Evolutionary conservation across 2,113 vertebrate genomes (phyloP), one percentile per base, ranked within the genome.

Genomic region (Cyanoramphus novaezelandiae): DNA sequence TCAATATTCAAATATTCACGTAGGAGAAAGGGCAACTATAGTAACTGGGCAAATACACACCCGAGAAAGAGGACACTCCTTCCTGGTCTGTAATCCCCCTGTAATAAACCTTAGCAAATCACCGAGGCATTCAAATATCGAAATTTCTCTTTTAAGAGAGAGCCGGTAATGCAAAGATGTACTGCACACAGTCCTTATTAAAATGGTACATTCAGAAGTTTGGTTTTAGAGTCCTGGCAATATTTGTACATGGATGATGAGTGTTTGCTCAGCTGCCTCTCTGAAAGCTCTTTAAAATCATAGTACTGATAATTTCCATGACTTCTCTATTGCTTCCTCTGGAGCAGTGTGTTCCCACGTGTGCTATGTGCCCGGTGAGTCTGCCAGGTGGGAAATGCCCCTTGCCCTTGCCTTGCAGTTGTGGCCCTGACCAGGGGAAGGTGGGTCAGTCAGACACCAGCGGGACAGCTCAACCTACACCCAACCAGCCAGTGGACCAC

Each of bases 1-100:
- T 74, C 64, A 77, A 91, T 92, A 95, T 78, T 75, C 95, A 93
- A 89, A 95, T 86, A 91, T 41, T 84, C 74, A 43, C 3, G 3
- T 27, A 76, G 33, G 21, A 95, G 83, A 92, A 95, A 95, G 89
- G 77, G 87, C 70, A 91, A 29, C 47, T 78, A 43, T 14, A 60
- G 77, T 44, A 84, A 86, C n/a, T 62, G 67, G 57, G 23, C 57
- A 95, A 91, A 91, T 25, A 91, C 39, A 79, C 21, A 2, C 86
- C 52, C 5, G 6, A 72, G 46, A 79, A 82, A 91, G 28, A 63
- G 28, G n/a, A 72, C 49, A 18, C 28, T 84, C 21, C 86, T 95
- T 93, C 94, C 88, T 79, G 62, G 20, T 89, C 69, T 89, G 52
- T 89, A 94, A 92, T 86, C 47, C 35, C 13, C 65, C 62, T 41